Conservation (phyloP, 2,888 invertebrate genomes). For the Thalpophila matura region DNA sequence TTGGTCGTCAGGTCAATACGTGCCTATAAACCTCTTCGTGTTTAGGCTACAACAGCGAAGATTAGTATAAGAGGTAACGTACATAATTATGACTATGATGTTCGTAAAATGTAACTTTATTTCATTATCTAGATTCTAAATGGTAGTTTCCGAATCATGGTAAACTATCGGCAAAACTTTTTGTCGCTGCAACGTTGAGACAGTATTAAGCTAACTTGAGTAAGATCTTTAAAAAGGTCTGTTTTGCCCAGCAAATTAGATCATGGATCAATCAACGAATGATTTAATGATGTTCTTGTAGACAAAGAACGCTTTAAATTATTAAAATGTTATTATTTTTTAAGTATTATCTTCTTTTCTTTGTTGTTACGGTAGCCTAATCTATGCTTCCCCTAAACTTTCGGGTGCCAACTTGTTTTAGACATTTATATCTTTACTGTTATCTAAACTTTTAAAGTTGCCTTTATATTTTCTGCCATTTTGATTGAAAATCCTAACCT, state of each 20-base stretch:
- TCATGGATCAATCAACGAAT: neutral
- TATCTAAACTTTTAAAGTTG: conserved; percentile 50
- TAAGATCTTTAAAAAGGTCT: neutral
- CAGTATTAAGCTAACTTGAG: neutral
- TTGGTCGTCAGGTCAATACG: conserved; percentile 2
- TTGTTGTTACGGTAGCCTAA: conserved; percentile 52
- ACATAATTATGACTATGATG: conserved; percentile 49
- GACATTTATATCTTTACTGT: conserved; percentile 42
- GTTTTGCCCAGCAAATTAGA: neutral
- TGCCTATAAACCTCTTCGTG: conserved; percentile 11
- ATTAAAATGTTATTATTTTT: conserved; percentile 6
- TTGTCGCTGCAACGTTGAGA: neutral
- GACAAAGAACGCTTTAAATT: conserved; percentile 2
- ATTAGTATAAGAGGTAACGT: conserved; percentile 47
- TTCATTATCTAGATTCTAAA: conserved; percentile 23
- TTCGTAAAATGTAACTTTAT: conserved; percentile 29
- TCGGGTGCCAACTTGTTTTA: conserved; percentile 68
- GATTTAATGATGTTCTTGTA: conserved; percentile 3
- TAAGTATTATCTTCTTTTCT: conserved; percentile 31
- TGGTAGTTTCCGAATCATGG: neutral
- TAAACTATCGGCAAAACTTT: too few species aligned
- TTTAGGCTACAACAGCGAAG: conserved; percentile 55
- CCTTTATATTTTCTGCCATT: conserved; percentile 59
- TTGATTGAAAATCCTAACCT: conserved; percentile 53
- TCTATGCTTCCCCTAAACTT: conserved; percentile 58